Evolutionary conservation across 2,113 vertebrate genomes (phyloP).

Genomic region (Brachyhypopomus gauderio): DNA sequence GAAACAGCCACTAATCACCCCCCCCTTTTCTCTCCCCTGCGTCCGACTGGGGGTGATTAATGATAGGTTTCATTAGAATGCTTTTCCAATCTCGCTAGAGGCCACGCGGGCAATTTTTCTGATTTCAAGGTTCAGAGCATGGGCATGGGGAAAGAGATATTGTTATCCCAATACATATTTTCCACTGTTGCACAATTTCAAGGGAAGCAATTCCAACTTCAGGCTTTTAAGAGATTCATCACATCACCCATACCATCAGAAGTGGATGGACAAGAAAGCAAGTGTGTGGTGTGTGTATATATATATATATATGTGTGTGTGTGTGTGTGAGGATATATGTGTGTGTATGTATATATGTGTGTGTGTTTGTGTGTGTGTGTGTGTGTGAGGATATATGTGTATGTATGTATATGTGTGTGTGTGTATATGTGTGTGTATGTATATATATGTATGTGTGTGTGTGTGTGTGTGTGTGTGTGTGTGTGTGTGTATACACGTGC

Average conservation of each 20-base stretch:
- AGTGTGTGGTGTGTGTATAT: too few relatives aligned
- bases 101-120: slow-evolving; percentile 53
- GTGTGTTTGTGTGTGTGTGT: background rate
- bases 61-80: slow-evolving; percentile 53
- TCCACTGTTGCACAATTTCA: slow-evolving; percentile 8
- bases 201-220: slow-evolving; percentile 16
- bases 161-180: slow-evolving; percentile 49
- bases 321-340: background rate
- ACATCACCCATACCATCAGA: background rate
- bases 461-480: background rate
- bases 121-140: slow-evolving; percentile 62
- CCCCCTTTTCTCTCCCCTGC: slow-evolving; percentile 22
- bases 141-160: slow-evolving; percentile 38
- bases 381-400: too few relatives aligned
- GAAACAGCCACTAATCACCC: slow-evolving; percentile 38
- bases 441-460: background rate
- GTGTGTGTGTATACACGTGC: background rate
- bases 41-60: slow-evolving; percentile 49
- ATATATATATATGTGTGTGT: background rate
- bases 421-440: background rate
- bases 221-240: slow-evolving; percentile 41
- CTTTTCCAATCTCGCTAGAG: slow-evolving; percentile 39
- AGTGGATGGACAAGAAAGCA: background rate
- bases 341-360: background rate
- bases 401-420: too few relatives aligned